Base-by-base conservation (phyloP, 2,797 vertebrate species). In the Acipenser ruthenus region DNA sequence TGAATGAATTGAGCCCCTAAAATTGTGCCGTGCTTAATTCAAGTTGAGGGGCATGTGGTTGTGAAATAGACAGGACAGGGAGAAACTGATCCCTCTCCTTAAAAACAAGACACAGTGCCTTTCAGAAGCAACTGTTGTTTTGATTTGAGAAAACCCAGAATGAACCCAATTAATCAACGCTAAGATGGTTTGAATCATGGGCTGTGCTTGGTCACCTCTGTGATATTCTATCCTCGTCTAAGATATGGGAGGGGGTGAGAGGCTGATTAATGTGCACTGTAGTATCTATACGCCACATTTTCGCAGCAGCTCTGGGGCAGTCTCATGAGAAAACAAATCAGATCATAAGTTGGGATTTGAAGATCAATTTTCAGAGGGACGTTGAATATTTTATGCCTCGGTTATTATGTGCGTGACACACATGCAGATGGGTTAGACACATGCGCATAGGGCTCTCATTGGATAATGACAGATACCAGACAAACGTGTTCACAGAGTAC, bases 311-410 rank as follows among this genome's bases (percentile, higher is more conserved):
- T 73, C 70, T 76, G 78, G 79, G 75, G 80, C 78, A 47, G 6
- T 83, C 78, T 79, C 81, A 80, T 84, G 84, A 86, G 83, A 82
- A 82, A 86, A 88, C 85, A 88, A 86, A 87, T 84, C 86, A 86
- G 81, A 85, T 80, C 84, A 87, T 88, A 89, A 90, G 86, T 83
- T 86, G 80, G 82, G 84, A 87, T 85, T 82, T 82, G 80, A 75
- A 81, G 93, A 94, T 98, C 89, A 52, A 79, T 92, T 95, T 96
- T 82, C 86, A 86, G 75, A 74, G 78, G 77, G 88, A 67, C 80
- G 77, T 83, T 91, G 77, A 91, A 87, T 91, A 88, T 89, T 89
- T 90, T 77, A 88, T 89, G 84, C 69, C 71, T 68, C 69, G 79
- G 79, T 78, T 82, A 76, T 80, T 78, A 71, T 73, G 10, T 10